Conservation (phyloP, 2,113 vertebrate genomes). For the Phylloscopus trochiloides region DNA sequence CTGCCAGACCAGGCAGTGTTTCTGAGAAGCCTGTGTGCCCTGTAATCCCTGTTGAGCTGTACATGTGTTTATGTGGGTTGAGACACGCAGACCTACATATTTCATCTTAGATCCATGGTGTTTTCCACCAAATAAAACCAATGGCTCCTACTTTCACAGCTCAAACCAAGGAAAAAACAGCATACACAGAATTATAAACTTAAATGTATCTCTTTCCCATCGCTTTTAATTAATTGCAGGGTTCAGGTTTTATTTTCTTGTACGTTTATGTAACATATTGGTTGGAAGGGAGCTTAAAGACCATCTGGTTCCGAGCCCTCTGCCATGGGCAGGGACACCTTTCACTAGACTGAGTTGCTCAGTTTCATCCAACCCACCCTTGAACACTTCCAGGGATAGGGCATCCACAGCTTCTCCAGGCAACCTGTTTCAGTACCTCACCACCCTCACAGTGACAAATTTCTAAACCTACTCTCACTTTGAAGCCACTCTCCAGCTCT, state of each 20-base stretch:
- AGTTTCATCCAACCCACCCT: not conserved
- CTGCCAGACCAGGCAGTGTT: not conserved
- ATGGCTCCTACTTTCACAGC: not conserved
- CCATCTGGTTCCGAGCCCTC: not conserved
- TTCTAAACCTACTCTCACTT: not conserved
- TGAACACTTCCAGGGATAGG: not conserved
- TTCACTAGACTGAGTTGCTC: not conserved
- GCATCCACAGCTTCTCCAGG: not conserved
- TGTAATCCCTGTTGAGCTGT: not conserved
- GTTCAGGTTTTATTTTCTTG: not conserved
- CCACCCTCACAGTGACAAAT: not conserved
- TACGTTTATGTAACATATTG: not conserved
- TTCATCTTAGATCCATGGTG: not conserved
- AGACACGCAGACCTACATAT: fast-evolving
- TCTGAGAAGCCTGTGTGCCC: not conserved
- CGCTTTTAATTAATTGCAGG: not conserved
- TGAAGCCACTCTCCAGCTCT: not conserved
- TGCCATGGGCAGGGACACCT: not conserved
- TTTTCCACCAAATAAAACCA: not conserved
- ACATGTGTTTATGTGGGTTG: fast-evolving
- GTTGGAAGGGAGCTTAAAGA: not conserved
- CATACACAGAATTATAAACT: not conserved
- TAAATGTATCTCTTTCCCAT: fast-evolving
- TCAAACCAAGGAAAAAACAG: not conserved
- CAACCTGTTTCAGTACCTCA: not conserved